Evolutionary conservation across 2,797 vertebrate genomes (phyloP), one percentile per base, ranked within the genome.

Genomic region (Myotis planiceps): DNA sequence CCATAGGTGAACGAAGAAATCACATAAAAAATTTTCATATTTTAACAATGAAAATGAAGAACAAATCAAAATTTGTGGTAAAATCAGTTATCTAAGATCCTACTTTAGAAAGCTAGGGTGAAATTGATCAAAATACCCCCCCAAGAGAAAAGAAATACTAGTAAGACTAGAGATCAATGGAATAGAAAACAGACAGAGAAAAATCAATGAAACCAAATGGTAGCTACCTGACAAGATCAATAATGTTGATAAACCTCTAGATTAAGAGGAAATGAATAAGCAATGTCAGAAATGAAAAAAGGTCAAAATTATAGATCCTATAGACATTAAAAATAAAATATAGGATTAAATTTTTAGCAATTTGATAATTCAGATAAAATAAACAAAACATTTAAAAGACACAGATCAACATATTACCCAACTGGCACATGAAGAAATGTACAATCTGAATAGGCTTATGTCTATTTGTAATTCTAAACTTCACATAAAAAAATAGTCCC

Each of bases 1-100:
- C 7, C n/a, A 68, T 6, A n/a, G 16, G 27, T 53, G 37, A 96
- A 89, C 82, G 6, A 71, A 74, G 49, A 92, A 85, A 88, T 88
- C 23, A 68, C 13, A 49, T 16, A 34, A 27, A 37, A 79, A 79
- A 1, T 16, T 63, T 74, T 78, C 12, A 18, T 37, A 69, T 27
- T 63, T 86, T 78, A 87, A 87, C 16, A 32, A 95, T 37, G 45
- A 58, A 37, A 88, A 90, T 88, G 23, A 90, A 90, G 85, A 89
- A 81, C 6, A 76, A 88, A 75, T 69, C 21, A 84, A 92, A 81
- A 88, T 88, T 21, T 90, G 27, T 81, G 32, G 71, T 71, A 65
- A 82, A 39, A 32, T 21, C 81, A 80, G 51, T 79, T 87, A 90
- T 47, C 14, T 84, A 71, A 72, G 18, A 45, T 29, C 34, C 25